Evolutionary conservation across 2,888 invertebrate genomes (phyloP), one percentile per base, ranked within the genome.

Genomic region (Smittia sp.): DNA sequence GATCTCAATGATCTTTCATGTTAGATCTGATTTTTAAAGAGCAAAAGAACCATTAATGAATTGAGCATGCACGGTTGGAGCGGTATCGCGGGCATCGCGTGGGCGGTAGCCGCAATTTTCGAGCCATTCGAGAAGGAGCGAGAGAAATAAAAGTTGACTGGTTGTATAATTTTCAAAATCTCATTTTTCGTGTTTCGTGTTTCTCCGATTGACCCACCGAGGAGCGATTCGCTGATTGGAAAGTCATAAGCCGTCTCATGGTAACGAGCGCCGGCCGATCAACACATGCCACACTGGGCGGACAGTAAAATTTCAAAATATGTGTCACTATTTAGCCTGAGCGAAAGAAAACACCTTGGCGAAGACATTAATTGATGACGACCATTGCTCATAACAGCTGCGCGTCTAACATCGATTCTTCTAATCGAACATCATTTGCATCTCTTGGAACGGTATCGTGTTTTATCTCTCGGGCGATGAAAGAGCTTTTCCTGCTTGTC

Each of bases 21-120:
- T 46, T 46, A 46, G 46, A 46, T 46, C n/a, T 46, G 46, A 46
- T 46, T 46, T 32, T 46, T 46, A 46, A 46, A 46, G 46, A 46
- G 46, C 46, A 46, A 46, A 46, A 46, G 15, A 46, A 46, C 46
- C 46, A 46, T 46, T 46, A 46, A 46, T 46, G 46, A 46, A 46
- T 15, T 11, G 11, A 15, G 15, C 11, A 3, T 13, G 11, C 11
- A 46, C 15, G 11, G 46, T 46, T 11, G 4, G n/a, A n/a, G n/a
- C 11, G 46, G 15, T 46, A 46, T 46, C 15, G 2, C 46, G 46
- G 46, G n/a, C 46, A 46, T n/a, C 15, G 46, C 15, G 46, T 46
- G 46, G 46, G 46, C n/a, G 46, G 46, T 15, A 46, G 46, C 15
- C 46, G 46, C 11, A 46, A 46, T 15, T 15, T 32, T 32, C 32